Evolutionary conservation across 2,113 vertebrate genomes (phyloP), one percentile per base, ranked within the genome.

Genomic region (Alethe diademata): DNA sequence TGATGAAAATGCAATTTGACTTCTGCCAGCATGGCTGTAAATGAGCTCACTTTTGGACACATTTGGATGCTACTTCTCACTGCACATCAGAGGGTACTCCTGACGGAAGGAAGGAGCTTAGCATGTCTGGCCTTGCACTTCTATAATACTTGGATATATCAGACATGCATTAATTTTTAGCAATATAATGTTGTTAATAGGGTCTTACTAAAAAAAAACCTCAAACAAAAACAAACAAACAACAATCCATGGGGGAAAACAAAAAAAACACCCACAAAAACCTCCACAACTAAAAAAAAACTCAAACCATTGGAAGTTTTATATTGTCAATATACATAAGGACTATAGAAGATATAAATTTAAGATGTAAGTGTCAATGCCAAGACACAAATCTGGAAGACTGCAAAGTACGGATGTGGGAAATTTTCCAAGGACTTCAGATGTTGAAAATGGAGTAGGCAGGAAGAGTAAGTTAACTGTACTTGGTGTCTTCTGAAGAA

Each of bases 211-310:
- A 29, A 64, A 84, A 53, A 18, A 53, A 11, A 24, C 4, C 12
- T 20, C 23, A 58, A 50, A 47, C 5, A n/a, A 28, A 48, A 45
- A 9, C 22, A 54, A 31, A 8, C 15, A 35, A 26, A 14, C 31
- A 56, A 20, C 25, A 67, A 47, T 8, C 12, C 11, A 8, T 5
- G 2, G 43, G 43, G 16, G 8, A 20, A 12, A 50, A 57, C 50
- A 43, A 81, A 12, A 3, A 0, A 0, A 38, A n/a, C 25, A 47
- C 25, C 13, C 13, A 66, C 16, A n/a, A 28, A 38, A 5, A 12
- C 17, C 28, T 5, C 5, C 18, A 29, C 7, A 69, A 53, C 14
- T 14, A 19, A 45, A 60, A 61, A 86, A 36, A 40, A 14, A 0
- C 0, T 19, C 26, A 95, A 28, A 56, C 3, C 1, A 58, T 66